Base-by-base conservation (phyloP, 2,113 vertebrate species). In the Ammodytes dubius region DNA sequence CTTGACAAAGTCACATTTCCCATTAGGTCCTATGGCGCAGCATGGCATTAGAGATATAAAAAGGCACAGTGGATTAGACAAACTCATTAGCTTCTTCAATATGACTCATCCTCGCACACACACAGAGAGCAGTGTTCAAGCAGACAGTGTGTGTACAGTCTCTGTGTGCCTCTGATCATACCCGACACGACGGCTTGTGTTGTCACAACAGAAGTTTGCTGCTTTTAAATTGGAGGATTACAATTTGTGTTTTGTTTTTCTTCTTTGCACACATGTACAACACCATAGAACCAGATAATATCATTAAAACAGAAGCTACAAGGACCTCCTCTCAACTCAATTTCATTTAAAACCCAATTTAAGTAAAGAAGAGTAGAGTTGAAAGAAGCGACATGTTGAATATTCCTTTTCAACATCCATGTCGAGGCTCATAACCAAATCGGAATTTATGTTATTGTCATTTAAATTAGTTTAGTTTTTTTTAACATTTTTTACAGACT, bases 61-160 rank as follows among this genome's bases (percentile, higher is more conserved):
- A 59, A 74, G 82, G 46, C 76, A 58, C 76, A 54, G 67, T 35
- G 70, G 79, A 85, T 85, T 75, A 71, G 19, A 69, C 17, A 14
- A 85, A 80, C 79, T 84, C 72, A 66, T 82, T 84, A 79, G 57
- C 19, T 47, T 66, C 27, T 69, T 70, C 15, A 53, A 7, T 40
- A 57, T 66, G 80, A 81, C 77, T 83, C 79, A 66, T 79, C 74
- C 53, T 57, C 56, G 40, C 7, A 56, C 65, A 39, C 65, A 39
- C 65, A 8, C 69, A 42, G 64, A 40, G 47, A 46, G 6, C 14
- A 14, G 71, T 37, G n/a, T 60, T 74, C 14, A 54, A 63, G 15
- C 59, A 68, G 11, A 27, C 27, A 39, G 53, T n/a, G 2, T 2
- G 57, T 61, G 63, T 52, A 54, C 60, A 72, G 45, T 63, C 15